Evolutionary conservation across 2,797 vertebrate genomes (phyloP).

Genomic region (Myiotriccus ornatus): DNA sequence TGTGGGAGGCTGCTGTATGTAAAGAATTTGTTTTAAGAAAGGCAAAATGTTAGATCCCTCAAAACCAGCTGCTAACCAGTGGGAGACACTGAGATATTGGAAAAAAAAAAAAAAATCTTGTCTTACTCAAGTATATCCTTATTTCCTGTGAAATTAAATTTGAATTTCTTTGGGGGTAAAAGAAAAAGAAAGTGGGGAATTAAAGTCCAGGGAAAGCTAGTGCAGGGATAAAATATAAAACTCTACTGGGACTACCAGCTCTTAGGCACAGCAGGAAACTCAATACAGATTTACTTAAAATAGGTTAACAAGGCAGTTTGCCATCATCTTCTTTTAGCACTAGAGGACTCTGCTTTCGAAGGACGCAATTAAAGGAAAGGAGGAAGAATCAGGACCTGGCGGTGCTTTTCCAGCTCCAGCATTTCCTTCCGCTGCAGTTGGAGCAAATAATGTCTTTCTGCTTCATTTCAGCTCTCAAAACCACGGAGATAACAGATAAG

Average conservation of each 20-base stretch:
- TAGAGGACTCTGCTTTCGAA: constrained; percentile 58
- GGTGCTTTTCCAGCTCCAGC: background rate
- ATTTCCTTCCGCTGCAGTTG: background rate
- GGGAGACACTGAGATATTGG: constrained; percentile 5
- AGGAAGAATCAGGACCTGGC: background rate
- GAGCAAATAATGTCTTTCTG: background rate
- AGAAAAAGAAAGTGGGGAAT: constrained; percentile 47
- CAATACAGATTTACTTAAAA: constrained; percentile 67
- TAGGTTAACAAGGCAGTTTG: constrained; percentile 67
- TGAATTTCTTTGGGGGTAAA: constrained; percentile 47
- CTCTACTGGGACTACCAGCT: constrained; percentile 57
- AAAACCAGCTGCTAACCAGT: constrained; percentile 41
- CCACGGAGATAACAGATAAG: background rate
- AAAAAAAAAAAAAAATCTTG: background rate
- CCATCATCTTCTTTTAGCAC: constrained; percentile 56
- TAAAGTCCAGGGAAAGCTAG: constrained; percentile 54
- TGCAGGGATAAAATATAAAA: constrained; percentile 49
- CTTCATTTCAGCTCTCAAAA: background rate
- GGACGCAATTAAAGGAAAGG: constrained; percentile 45
- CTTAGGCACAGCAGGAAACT: constrained; percentile 65
- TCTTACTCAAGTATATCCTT: constrained; percentile 46
- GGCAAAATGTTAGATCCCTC: constrained; percentile 48
- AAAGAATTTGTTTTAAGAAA: constrained; percentile 65
- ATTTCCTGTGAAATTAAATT: constrained; percentile 62
- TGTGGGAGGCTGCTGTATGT: constrained; percentile 44